phyloP scores from a whole-genome alignment of 2,113 vertebrate species.

The Calypte anna region DNA sequence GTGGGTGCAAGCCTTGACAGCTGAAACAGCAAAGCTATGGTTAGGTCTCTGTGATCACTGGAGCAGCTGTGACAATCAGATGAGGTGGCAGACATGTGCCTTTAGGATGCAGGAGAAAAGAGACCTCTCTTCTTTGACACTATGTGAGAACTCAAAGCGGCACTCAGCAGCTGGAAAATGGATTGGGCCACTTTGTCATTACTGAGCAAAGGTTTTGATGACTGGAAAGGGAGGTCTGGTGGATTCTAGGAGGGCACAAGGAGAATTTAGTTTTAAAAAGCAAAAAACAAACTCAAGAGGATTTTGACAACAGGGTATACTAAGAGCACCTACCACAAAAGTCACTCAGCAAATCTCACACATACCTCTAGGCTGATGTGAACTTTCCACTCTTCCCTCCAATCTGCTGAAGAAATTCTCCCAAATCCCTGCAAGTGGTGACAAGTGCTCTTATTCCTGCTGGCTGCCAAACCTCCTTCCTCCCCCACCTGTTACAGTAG shows the following conservation, averaged over 20 bases:
- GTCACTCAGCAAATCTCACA: constrained; percentile 25
- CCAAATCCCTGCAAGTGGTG: constrained; percentile 46
- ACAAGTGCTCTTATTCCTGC: constrained; percentile 45
- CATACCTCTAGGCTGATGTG: constrained; percentile 34
- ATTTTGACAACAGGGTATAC: constrained; percentile 23
- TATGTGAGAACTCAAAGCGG: not conserved
- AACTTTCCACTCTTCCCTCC: constrained; percentile 46
- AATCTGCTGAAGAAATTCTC: constrained; percentile 48
- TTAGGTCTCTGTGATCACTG: not conserved
- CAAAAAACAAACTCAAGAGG: not conserved
- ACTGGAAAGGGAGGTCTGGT: not conserved
- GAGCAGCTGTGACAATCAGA: not conserved
- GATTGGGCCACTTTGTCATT: not conserved
- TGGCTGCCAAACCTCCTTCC: constrained; percentile 33
- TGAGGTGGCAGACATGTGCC: not conserved
- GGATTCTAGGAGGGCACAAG: not conserved
- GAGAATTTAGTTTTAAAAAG: not conserved
- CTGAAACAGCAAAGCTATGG: accelerated
- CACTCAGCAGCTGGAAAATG: not conserved
- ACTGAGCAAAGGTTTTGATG: not conserved
- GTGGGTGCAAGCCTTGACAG: not conserved
- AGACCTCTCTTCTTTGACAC: not conserved
- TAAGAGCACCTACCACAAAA: not conserved
- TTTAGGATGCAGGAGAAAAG: not conserved
- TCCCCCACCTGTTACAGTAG: constrained; percentile 17